Evolutionary conservation across 2,888 invertebrate genomes (phyloP).

Genomic region (Agelastica alni): DNA sequence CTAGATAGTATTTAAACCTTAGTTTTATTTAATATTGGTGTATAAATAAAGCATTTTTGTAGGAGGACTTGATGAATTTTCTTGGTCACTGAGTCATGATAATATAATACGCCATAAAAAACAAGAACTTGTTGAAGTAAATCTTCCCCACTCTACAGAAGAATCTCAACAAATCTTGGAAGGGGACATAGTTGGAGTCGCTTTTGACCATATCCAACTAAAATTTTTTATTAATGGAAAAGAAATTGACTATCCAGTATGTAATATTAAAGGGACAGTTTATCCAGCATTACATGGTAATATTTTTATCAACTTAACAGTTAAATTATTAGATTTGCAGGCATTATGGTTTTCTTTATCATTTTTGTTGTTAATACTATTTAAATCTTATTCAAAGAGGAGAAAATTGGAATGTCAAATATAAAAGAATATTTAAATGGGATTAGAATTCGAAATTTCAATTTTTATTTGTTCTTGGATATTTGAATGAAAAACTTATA

Average conservation of each 20-base stretch:
- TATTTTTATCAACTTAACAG: constrained; percentile 39
- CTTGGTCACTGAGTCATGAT: constrained; percentile 93
- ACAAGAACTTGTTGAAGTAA: constrained; percentile 69
- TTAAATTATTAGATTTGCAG: too few relatives aligned
- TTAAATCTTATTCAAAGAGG: too few relatives aligned
- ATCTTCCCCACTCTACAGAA: constrained; percentile 42
- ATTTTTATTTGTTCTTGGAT: too few relatives aligned
- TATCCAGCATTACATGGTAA: constrained; percentile 93
- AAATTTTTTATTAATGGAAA: constrained; percentile 94
- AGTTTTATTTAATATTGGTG: too few relatives aligned
- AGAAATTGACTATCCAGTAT: constrained; percentile 80
- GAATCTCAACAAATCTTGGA: constrained; percentile 72
- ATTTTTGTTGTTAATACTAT: not conserved
- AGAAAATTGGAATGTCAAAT: too few relatives aligned
- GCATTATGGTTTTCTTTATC: constrained; percentile 1
- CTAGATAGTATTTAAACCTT: too few relatives aligned
- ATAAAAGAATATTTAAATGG: too few relatives aligned
- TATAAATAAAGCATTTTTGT: too few relatives aligned
- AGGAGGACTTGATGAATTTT: constrained; percentile 85
- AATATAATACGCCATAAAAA: constrained; percentile 85
- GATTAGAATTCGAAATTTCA: too few relatives aligned
- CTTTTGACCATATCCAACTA: constrained; percentile 94
- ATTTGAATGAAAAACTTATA: too few relatives aligned
- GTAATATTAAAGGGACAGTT: constrained; percentile 87
- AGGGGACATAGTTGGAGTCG: constrained; percentile 92